phyloP scores from a whole-genome alignment of 1,140 invertebrate species.

The Diorhabda elongata region DNA sequence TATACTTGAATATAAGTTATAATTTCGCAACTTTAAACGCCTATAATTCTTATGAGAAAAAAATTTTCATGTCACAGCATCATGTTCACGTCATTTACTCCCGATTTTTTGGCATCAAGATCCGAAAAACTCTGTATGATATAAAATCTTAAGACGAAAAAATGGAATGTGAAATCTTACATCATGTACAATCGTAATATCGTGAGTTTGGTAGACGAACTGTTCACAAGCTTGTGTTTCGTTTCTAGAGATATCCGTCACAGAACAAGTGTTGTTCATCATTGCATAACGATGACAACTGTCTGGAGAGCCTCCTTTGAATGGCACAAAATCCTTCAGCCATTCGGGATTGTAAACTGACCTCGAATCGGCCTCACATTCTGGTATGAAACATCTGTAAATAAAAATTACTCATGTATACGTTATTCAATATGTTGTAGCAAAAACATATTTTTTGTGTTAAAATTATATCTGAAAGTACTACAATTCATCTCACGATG shows the following conservation, averaged over 20 bases:
- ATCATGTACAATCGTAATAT: slow-evolving; percentile 46
- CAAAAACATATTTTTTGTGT: no score
- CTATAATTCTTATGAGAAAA: no score
- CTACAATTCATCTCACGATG: no score
- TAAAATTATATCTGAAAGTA: no score
- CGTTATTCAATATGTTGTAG: background rate
- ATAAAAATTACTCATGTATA: background rate
- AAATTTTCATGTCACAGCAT: no score
- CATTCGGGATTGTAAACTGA: slow-evolving; percentile 50
- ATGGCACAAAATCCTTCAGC: slow-evolving; percentile 51
- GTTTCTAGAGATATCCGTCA: background rate
- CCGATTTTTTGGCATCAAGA: no score
- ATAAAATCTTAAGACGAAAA: no score
- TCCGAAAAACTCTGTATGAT: no score
- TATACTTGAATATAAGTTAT: no score
- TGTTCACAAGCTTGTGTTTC: slow-evolving; percentile 43
- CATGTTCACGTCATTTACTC: no score
- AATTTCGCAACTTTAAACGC: no score
- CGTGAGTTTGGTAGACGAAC: slow-evolving; percentile 49
- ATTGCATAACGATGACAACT: slow-evolving; percentile 27
- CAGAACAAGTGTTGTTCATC: slow-evolving; percentile 6
- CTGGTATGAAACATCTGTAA: slow-evolving; percentile 58
- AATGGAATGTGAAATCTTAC: slow-evolving; percentile 24
- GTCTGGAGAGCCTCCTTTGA: slow-evolving; percentile 28
- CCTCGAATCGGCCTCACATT: slow-evolving; percentile 51